A percentile compares a stretch with the other conserved stretches of the same genome.
Conservation (phyloP, 2,888 invertebrate genomes). For the Ormia ochracea region DNA sequence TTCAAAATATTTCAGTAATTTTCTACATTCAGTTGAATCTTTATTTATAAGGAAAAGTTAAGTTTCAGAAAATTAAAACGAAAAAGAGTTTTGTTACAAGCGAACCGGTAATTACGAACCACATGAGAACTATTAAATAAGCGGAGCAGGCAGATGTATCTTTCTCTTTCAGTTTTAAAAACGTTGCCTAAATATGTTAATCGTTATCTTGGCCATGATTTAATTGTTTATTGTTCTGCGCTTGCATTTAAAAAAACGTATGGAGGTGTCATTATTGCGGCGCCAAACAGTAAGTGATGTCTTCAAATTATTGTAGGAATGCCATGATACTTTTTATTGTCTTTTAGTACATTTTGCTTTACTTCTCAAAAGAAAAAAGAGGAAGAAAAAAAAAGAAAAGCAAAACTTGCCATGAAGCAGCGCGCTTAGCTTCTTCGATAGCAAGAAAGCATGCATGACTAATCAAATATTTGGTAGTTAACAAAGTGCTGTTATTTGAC, state of each 20-base stretch:
- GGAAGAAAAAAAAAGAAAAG: too few relatives aligned
- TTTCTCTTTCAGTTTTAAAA: background rate
- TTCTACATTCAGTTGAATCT: background rate
- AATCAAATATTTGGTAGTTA: constrained; percentile 1
- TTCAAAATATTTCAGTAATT: background rate
- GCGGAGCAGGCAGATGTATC: background rate
- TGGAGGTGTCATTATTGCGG: constrained; percentile 45
- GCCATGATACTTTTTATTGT: background rate
- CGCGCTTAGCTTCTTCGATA: background rate
- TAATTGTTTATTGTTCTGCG: constrained; percentile 14
- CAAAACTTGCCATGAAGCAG: background rate
- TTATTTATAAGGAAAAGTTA: background rate
- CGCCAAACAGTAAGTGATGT: constrained; percentile 45
- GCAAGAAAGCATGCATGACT: constrained; percentile 2
- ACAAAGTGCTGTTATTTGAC: background rate
- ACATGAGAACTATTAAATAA: background rate
- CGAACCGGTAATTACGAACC: background rate
- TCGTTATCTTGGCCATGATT: constrained; percentile 16
- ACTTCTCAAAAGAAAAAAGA: background rate
- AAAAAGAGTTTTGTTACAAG: constrained; percentile 7
- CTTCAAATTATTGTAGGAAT: constrained; percentile 35
- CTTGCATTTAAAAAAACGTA: background rate
- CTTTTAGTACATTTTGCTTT: background rate
- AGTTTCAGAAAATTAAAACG: background rate
- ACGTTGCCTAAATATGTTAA: constrained; percentile 32